Percentiles rank a stretch among this genome's conserved stretches.
phyloP scores from a whole-genome alignment of 2,113 vertebrate genomes.

The Psophia crepitans region DNA sequence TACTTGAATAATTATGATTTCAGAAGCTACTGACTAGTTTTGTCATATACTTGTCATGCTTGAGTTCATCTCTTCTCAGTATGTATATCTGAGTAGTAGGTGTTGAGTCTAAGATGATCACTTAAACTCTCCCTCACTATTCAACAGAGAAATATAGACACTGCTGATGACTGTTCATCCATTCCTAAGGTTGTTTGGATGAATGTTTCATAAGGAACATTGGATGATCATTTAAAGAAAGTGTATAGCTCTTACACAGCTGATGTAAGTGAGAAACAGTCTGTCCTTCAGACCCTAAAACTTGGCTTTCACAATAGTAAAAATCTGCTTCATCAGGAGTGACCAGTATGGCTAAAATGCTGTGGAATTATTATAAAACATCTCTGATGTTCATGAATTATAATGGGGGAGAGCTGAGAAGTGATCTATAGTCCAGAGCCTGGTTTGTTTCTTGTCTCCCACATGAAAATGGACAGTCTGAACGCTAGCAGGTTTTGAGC shows the following conservation, averaged over 20 bases:
- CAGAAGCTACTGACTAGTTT: background rate
- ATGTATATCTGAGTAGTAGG: background rate
- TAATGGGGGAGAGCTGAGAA: background rate
- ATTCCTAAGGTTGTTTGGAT: background rate
- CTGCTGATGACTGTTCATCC: background rate
- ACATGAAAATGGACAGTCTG: background rate
- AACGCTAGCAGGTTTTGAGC: background rate
- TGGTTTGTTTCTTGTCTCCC: background rate
- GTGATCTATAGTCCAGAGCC: background rate
- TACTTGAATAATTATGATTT: background rate
- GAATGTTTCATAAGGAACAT: background rate
- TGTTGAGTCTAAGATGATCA: background rate
- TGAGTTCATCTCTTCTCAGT: background rate
- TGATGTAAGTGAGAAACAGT: background rate
- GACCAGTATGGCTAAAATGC: background rate
- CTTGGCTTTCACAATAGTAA: background rate
- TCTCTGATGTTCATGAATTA: background rate
- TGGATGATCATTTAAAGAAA: background rate
- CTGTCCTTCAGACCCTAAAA: background rate
- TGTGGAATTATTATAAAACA: background rate
- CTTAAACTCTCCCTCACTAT: background rate
- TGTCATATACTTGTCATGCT: background rate
- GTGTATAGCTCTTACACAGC: background rate
- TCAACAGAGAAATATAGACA: background rate
- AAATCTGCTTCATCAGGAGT: background rate